Base-by-base conservation (phyloP, 2,888 invertebrate species). In the Sinotaia quadrata region DNA sequence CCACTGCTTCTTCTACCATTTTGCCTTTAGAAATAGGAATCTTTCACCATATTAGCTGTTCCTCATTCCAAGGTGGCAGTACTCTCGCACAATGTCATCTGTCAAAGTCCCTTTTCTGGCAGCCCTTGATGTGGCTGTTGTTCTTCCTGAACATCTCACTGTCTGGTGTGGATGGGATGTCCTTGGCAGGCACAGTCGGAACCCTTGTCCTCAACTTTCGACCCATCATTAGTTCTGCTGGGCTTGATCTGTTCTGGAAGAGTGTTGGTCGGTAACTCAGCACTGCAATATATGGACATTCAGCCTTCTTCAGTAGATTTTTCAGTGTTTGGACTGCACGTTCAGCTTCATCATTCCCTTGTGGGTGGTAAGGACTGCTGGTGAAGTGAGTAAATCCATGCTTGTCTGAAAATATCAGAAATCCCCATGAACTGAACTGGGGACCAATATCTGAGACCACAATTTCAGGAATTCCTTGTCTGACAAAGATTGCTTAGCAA, bases 311-410 rank as follows among this genome's bases (percentile, higher is more conserved):
- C 29, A 67, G 44, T 27, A 67, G 24, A 29, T 56, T 62, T 49
- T 61, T 49, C n/a, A 56, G 1, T 18, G 67, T 60, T 34, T 56
- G 44, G 5, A 58, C 67, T 3, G 59, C 68, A n/a, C 56, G 31
- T 33, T 68, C 58, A n/a, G 58, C 58, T 31, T 49, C 31, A n/a
- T 58, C 63, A 27, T 63, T 58, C n/a, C 44, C 51, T 49, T 63
- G 57, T 18, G 56, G 57, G 21, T 61, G 52, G 15, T 31, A 4
- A 24, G 47, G 68, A 7, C 41, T 49, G 27, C 41, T 47, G 8
- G 68, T 68, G 1, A 24, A 18, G 54, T 68, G 68, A 1, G 52
- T 56, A 29, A 62, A 68, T 4, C 47, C 56, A 47, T 56, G 57
- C 10, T 31, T 29, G 12, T 37, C 18, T n/a, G 60, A 33, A 60